phyloP scores from a whole-genome alignment of 2,113 vertebrate species.

The Herpetotheres cachinnans region DNA sequence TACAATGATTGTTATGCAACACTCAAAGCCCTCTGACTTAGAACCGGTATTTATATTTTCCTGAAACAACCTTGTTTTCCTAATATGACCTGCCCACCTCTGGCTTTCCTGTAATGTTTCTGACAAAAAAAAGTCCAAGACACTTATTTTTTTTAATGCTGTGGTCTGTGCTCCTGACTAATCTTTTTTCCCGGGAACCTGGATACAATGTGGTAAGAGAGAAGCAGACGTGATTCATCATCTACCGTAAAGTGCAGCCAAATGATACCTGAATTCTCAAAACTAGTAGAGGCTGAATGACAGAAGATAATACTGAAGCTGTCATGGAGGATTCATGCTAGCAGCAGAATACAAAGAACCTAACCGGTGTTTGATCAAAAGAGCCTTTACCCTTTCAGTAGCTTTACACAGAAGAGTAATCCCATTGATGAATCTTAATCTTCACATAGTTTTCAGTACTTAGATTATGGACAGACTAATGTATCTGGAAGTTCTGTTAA shows the following conservation, averaged over 20 bases:
- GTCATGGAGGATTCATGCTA: neutral
- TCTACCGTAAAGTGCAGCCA: constrained; percentile 21
- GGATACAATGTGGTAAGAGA: constrained; percentile 4
- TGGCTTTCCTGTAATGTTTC: neutral
- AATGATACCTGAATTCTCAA: neutral
- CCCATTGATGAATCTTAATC: neutral
- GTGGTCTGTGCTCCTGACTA: constrained; percentile 22
- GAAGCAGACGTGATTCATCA: constrained; percentile 60
- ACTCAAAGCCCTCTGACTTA: neutral
- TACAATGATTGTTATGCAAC: neutral
- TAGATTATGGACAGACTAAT: neutral
- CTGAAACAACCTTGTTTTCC: neutral
- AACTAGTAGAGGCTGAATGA: neutral
- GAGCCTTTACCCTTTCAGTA: neutral
- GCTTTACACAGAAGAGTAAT: neutral
- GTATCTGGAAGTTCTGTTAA: neutral
- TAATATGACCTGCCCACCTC: neutral
- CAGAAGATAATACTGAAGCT: neutral
- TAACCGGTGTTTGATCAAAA: neutral
- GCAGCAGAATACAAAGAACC: neutral
- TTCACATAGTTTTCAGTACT: neutral
- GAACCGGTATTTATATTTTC: neutral
- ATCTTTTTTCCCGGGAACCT: constrained; percentile 23
- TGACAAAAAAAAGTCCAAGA: neutral
- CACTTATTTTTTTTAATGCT: constrained; percentile 16